These are phyloP conservation scores for Excalfactoria chinensis DNA, from an alignment of 2,113 vertebrate genomes.

Conservation along the genomic window DNA sequence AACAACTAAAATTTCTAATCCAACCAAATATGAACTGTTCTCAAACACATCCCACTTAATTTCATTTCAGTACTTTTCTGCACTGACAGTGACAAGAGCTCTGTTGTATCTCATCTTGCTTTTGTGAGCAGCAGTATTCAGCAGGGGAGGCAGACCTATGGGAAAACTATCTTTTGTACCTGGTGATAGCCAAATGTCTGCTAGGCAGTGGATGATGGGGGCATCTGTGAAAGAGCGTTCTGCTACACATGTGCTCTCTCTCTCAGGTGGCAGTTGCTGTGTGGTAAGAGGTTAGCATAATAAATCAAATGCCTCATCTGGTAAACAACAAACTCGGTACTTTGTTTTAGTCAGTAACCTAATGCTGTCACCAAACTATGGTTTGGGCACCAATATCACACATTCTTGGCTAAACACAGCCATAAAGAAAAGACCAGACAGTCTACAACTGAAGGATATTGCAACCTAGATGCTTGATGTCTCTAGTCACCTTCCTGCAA, in stretches of 20 bases:
- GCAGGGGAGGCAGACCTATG: neutral
- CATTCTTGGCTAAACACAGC: neutral
- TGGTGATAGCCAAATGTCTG: neutral
- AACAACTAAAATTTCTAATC: conserved; percentile 4
- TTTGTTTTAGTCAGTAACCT: neutral
- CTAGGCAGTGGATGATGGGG: neutral
- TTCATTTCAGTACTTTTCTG: neutral
- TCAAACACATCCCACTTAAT: neutral
- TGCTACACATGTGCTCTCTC: accelerated
- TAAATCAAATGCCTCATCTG: neutral
- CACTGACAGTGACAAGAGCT: neutral
- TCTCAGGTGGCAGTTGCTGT: neutral
- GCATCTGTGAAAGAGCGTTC: neutral
- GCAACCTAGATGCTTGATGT: accelerated
- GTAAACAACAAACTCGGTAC: neutral
- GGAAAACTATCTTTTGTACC: neutral
- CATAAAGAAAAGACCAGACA: neutral
- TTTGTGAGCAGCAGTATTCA: neutral
- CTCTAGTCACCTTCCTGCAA: neutral
- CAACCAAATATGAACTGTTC: neutral
- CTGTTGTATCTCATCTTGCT: neutral
- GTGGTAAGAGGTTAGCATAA: neutral
- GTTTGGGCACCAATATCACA: neutral
- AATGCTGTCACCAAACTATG: neutral
- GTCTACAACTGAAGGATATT: neutral